Evolutionary conservation across 2,797 vertebrate species (phyloP).

Genomic region (Myiothlypis chrysogaster): DNA sequence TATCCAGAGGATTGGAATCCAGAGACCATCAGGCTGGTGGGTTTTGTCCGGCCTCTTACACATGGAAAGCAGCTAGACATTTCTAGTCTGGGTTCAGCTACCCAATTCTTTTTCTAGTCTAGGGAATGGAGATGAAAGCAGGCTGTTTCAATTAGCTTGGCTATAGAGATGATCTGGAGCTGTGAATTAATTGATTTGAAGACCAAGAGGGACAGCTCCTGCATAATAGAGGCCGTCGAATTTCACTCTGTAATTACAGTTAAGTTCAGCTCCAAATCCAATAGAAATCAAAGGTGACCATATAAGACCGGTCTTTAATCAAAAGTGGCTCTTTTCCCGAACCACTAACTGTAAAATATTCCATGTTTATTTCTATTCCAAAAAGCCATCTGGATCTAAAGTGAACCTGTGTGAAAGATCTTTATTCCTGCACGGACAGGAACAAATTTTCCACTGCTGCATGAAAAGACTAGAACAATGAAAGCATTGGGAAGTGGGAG

Average conservation of each 20-base stretch:
- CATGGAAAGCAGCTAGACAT: background rate
- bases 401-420: slow-evolving; percentile 43
- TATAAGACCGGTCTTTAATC: slow-evolving; percentile 31
- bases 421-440: background rate
- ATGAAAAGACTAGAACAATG: slow-evolving; percentile 47
- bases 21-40: background rate
- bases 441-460: slow-evolving; percentile 44
- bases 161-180: slow-evolving; percentile 35
- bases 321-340: background rate
- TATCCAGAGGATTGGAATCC: background rate
- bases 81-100: background rate
- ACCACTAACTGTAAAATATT: slow-evolving; percentile 16
- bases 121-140: slow-evolving; percentile 32
- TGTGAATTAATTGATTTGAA: slow-evolving; percentile 58
- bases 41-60: background rate
- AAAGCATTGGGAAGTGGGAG: background rate
- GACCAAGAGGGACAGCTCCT: slow-evolving; percentile 50
- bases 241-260: slow-evolving; percentile 46
- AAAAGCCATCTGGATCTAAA: slow-evolving; percentile 25
- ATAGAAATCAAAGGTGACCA: slow-evolving; percentile 43
- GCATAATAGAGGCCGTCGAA: slow-evolving; percentile 46
- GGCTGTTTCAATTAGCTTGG: slow-evolving; percentile 38
- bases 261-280: slow-evolving; percentile 44
- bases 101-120: background rate
- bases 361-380: slow-evolving; percentile 1